A percentile compares a stretch with the other conserved stretches of the same genome.
Evolutionary conservation across 2,888 invertebrate species (phyloP).

Genomic region (Zaprionus obscuricornis): DNA sequence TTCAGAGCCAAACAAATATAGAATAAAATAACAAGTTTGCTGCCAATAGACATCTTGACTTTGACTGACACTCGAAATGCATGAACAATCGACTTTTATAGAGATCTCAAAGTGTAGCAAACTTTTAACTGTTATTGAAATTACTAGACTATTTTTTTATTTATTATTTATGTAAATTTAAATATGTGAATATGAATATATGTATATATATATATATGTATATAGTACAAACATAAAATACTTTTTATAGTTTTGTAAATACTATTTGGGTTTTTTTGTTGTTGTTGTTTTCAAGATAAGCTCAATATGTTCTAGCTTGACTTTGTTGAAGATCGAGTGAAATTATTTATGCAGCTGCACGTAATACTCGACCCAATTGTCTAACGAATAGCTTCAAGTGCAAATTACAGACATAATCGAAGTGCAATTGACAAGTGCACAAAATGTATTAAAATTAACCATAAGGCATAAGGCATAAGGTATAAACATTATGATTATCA

Average conservation of each 20-base stretch:
- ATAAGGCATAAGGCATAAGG: too few relatives aligned
- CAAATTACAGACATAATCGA: conserved; percentile 37
- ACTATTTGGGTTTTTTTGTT: too few relatives aligned
- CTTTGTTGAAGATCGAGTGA: neutral
- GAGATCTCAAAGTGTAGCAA: too few relatives aligned
- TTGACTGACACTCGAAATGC: conserved; percentile 30
- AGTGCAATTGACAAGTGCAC: conserved; percentile 73
- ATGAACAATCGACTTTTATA: conserved; percentile 47
- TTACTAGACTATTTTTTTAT: conserved; percentile 1
- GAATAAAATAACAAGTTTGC: conserved; percentile 31
- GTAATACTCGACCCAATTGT: conserved; percentile 55
- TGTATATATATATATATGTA: neutral
- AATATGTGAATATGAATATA: too few relatives aligned
- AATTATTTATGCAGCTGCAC: conserved; percentile 78
- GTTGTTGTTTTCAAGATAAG: too few relatives aligned
- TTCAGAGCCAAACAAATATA: conserved; percentile 26
- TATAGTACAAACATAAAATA: too few relatives aligned
- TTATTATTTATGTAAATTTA: too few relatives aligned
- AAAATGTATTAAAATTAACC: conserved; percentile 67
- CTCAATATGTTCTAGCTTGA: conserved; percentile 9
- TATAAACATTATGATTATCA: too few relatives aligned
- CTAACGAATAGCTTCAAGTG: conserved; percentile 38
- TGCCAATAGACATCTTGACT: conserved; percentile 45
- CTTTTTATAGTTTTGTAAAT: too few relatives aligned
- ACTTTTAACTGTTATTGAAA: conserved; percentile 8